Percentiles rank a stretch among this genome's conserved stretches.
These are phyloP conservation scores for Magallana ariakensis DNA, from an alignment of 1,140 invertebrate genomes.

Conservation along the genomic window DNA sequence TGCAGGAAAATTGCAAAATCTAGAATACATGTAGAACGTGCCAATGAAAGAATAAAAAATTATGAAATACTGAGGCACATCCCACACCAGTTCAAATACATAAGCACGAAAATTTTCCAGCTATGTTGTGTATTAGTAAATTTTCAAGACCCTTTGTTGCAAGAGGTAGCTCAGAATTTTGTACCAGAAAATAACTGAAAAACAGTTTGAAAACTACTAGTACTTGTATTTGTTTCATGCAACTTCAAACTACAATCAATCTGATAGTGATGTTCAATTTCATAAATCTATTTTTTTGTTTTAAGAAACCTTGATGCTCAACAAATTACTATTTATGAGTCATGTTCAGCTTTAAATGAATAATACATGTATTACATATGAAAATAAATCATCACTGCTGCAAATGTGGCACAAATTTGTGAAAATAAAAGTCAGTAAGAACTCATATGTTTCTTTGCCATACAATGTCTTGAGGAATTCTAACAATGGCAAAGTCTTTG, in stretches of 20 bases:
- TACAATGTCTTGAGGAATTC: too few species aligned
- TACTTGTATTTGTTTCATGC: background rate
- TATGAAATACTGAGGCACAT: background rate
- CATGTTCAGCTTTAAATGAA: too few species aligned
- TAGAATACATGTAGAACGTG: too few species aligned
- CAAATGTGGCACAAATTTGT: background rate
- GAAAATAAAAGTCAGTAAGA: background rate
- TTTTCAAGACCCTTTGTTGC: slow-evolving; percentile 8
- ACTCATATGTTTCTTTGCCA: background rate
- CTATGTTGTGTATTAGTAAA: slow-evolving; percentile 6
- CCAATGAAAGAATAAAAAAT: too few species aligned
- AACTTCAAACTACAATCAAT: too few species aligned
- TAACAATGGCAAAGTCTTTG: background rate
- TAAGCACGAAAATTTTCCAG: background rate
- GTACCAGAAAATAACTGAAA: slow-evolving; percentile 5
- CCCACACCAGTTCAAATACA: background rate
- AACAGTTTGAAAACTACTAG: background rate
- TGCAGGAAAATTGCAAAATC: too few species aligned
- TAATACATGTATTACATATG: background rate
- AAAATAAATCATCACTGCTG: background rate
- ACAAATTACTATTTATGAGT: background rate
- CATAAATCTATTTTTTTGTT: too few species aligned
- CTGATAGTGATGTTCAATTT: too few species aligned
- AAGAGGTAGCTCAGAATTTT: background rate
- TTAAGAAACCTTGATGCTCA: background rate